A percentile compares a stretch with the other conserved stretches of the same genome.
These are phyloP conservation scores for Muscidifurax raptorellus DNA, from an alignment of 1,140 invertebrate genomes.

Conservation along the genomic window DNA sequence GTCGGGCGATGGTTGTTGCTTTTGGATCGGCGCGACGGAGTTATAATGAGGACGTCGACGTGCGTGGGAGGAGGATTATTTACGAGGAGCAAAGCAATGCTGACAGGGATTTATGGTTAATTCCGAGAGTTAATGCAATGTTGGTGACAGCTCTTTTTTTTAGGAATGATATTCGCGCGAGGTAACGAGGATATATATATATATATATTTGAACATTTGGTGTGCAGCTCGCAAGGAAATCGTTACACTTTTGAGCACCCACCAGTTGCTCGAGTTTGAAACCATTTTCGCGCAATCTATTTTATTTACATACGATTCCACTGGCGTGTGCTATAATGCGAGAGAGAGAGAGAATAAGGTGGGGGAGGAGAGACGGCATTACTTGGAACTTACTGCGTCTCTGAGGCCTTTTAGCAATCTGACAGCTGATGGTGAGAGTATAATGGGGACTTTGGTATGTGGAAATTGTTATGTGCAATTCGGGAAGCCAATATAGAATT, in stretches of 20 bases:
- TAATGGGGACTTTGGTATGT: no score
- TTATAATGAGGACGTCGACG: not conserved
- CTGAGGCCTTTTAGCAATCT: no score
- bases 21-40: not conserved
- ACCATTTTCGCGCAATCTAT: constrained; percentile 3
- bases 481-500: no score
- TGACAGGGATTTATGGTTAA: not conserved
- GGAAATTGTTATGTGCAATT: no score
- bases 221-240: constrained; percentile 16
- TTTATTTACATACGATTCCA: constrained; percentile 23
- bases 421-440: no score
- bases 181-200: constrained; percentile 22
- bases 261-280: constrained; percentile 14
- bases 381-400: not conserved
- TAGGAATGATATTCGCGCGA: not conserved
- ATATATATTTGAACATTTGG: constrained; percentile 42
- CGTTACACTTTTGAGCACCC: constrained; percentile 16
- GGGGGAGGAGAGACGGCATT: not conserved
- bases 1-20: not conserved
- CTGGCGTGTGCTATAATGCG: not conserved
- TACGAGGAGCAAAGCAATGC: not conserved
- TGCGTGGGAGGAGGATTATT: not conserved
- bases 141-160: not conserved
- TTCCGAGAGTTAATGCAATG: not conserved
- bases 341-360: not conserved